Base-by-base conservation (phyloP, 2,113 vertebrate genomes). In the Podilymbus podiceps region DNA sequence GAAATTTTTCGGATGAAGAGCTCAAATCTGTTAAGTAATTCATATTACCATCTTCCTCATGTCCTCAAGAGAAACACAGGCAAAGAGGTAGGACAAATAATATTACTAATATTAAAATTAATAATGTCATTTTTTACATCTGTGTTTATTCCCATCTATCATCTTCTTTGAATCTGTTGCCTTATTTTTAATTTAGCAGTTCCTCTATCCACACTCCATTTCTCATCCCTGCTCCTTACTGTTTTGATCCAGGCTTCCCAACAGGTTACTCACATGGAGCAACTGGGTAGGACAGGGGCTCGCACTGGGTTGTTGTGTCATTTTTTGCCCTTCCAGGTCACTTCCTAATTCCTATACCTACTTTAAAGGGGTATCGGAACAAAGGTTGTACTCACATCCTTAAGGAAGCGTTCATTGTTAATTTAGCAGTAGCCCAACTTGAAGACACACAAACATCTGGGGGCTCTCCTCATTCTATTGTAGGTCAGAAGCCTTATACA, bases 1-100 rank as follows among this genome's bases (percentile, higher is more conserved):
- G 55, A 84, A 28, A 77, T 77, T 93, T 89, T 56, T 80, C 81
- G 89, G 77, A 80, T 67, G 10, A 95, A 72, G 49, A 40, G 9
- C 27, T 89, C 53, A 72, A 84, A 80, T 63, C 2, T 0, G 38
- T 78, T 68, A 69, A 66, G 60, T 50, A 66, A 79, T 66, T 74
- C 19, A 85, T 66, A 2, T 2, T 47, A n/a, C 56, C 25, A n/a
- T 38, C 24, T 60, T 79, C 44, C 38, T 75, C 67, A 22, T 42
- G 13, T 66, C 58, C 60, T 89, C 67, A 83, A 53, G n/a, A 68
- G 49, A 84, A 93, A 68, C 31, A 75, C 33, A 74, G 49, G 20
- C 0, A 11, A 74, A 90, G 9, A 82, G 5, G 21, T 46, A 80
- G 2, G 7, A 86, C 38, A 89, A 91, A 50, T 40, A 63, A 40